A percentile compares a stretch with the other conserved stretches of the same genome.
These are phyloP conservation scores for Battus philenor DNA, from an alignment of 1,140 invertebrate species.

Conservation along the genomic window DNA sequence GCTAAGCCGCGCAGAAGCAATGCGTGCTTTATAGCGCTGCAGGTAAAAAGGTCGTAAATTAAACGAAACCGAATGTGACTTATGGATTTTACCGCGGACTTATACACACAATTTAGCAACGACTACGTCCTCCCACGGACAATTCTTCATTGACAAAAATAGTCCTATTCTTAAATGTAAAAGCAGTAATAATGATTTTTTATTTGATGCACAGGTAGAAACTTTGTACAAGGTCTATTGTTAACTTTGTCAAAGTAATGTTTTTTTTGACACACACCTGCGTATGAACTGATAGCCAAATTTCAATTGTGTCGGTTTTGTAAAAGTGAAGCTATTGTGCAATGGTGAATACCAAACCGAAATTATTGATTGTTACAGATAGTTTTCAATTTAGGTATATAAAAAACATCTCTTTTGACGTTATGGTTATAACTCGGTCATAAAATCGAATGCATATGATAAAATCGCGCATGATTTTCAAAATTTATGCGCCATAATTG, in stretches of 20 bases:
- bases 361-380: too few species aligned
- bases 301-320: constrained; percentile 8
- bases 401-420: too few species aligned
- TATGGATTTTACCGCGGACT: constrained; percentile 32
- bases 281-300: neutral
- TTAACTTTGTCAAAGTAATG: neutral
- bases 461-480: too few species aligned
- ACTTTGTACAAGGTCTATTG: constrained; percentile 8
- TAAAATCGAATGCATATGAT: too few species aligned
- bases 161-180: constrained; percentile 1
- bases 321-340: too few species aligned
- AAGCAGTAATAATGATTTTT: neutral
- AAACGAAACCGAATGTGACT: constrained; percentile 22
- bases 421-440: too few species aligned
- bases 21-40: constrained; percentile 31
- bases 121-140: neutral
- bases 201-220: constrained; percentile 3
- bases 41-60: constrained; percentile 43
- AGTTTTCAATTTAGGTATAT: too few species aligned
- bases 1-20: constrained; percentile 50
- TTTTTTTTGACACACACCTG: constrained; percentile 12
- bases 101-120: constrained; percentile 13
- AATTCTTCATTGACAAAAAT: neutral
- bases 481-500: too few species aligned
- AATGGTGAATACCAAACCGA: too few species aligned